Evolutionary conservation across 1,140 invertebrate species (phyloP).

Genomic region (Heliconius eleuchia): DNA sequence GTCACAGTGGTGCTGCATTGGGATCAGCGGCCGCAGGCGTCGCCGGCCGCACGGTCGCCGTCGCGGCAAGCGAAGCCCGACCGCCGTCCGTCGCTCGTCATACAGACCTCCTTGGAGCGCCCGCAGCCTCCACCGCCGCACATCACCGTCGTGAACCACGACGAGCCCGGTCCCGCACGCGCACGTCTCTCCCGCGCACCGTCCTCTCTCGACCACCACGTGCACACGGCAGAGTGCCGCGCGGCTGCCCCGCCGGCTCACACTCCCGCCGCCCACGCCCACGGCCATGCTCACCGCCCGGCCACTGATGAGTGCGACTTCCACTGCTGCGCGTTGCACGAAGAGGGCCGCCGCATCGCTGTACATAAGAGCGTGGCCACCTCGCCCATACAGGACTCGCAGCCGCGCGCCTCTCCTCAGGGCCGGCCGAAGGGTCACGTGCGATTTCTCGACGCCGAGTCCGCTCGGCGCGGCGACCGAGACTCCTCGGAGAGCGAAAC

Average conservation of each 20-base stretch:
- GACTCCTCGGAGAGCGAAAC: slow-evolving; percentile 96
- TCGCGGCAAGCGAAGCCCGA: slow-evolving; percentile 82
- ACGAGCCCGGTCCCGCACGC: slow-evolving; percentile 83
- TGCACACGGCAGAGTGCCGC: slow-evolving; percentile 92
- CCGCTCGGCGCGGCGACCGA: slow-evolving; percentile 83
- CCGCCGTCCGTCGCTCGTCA: slow-evolving; percentile 86
- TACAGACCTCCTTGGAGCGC: slow-evolving; percentile 90
- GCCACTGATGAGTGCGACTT: slow-evolving; percentile 93
- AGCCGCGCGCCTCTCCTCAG: slow-evolving; percentile 85
- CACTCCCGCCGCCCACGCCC: slow-evolving; percentile 75
- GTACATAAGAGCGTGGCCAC: slow-evolving; percentile 95
- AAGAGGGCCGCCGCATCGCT: slow-evolving; percentile 93
- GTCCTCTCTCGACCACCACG: slow-evolving; percentile 89
- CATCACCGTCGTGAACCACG: slow-evolving; percentile 95
- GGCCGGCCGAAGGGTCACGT: slow-evolving; percentile 85
- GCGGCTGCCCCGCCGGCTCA: slow-evolving; percentile 85
- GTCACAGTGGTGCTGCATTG: slow-evolving; percentile 96
- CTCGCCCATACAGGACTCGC: slow-evolving; percentile 93
- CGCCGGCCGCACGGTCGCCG: slow-evolving; percentile 84
- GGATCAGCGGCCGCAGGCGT: slow-evolving; percentile 89
- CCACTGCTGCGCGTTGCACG: slow-evolving; percentile 96
- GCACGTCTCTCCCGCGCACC: slow-evolving; percentile 84
- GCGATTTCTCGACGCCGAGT: slow-evolving; percentile 88
- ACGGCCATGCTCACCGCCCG: slow-evolving; percentile 52
- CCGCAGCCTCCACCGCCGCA: slow-evolving; percentile 85